These are phyloP conservation scores for Sinocyclocheilus rhinocerous DNA, from an alignment of 2,113 vertebrate species.

Conservation along the genomic window DNA sequence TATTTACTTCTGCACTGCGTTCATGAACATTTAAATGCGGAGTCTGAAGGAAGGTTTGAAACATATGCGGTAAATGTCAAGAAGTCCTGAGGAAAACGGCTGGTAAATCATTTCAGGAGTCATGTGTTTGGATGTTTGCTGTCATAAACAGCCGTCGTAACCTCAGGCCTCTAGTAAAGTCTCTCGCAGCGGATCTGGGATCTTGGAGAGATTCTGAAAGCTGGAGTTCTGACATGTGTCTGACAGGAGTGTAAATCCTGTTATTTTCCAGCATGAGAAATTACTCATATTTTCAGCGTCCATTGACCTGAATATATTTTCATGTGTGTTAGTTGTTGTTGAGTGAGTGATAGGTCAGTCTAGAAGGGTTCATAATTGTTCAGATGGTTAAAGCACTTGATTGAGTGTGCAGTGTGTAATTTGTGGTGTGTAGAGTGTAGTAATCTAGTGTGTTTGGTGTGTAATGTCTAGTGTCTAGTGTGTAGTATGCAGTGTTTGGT, in stretches of 20 bases:
- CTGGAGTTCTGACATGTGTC: background rate
- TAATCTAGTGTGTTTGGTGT: no score
- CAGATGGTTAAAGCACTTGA: no score
- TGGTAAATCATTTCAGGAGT: background rate
- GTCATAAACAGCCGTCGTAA: background rate
- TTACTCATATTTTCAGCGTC: background rate
- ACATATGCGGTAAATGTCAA: background rate
- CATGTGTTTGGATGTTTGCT: background rate
- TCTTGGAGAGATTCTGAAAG: background rate
- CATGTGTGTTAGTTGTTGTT: background rate
- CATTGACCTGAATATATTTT: background rate
- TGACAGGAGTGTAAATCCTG: slow-evolving; percentile 1
- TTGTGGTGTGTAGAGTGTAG: no score
- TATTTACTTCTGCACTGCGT: background rate
- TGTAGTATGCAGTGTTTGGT: no score
- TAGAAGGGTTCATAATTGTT: no score
- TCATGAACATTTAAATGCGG: background rate
- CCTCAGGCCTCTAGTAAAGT: background rate
- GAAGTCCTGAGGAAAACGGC: background rate
- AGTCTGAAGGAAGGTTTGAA: background rate
- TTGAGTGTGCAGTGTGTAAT: no score
- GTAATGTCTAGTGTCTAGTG: no score
- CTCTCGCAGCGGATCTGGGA: background rate
- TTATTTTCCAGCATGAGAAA: background rate
- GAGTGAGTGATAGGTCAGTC: background rate